Conservation (phyloP, 2,113 vertebrate genomes). For the Glaucidium brasilianum region DNA sequence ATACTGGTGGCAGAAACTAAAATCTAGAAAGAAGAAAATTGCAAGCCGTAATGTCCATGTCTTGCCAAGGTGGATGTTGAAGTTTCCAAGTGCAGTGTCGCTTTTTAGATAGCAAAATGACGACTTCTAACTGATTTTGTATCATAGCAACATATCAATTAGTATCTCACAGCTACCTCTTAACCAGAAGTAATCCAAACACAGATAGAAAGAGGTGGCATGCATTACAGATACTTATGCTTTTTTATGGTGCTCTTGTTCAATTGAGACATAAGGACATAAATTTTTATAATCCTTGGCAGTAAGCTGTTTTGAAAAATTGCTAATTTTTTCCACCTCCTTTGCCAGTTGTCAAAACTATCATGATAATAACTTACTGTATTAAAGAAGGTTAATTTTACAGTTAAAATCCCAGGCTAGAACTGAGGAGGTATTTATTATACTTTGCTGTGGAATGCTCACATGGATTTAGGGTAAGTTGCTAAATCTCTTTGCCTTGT, state of each 20-base stretch:
- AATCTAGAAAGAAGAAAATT: neutral
- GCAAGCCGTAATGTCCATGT: neutral
- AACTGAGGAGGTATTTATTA: neutral
- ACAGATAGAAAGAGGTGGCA: neutral
- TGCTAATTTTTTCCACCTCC: constrained; percentile 42
- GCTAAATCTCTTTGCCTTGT: neutral
- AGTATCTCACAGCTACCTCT: neutral
- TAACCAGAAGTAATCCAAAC: neutral
- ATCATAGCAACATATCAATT: neutral
- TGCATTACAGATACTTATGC: neutral
- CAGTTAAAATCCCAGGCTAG: neutral
- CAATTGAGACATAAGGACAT: constrained; percentile 31
- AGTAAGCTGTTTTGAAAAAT: constrained; percentile 40
- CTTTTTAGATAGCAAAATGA: neutral
- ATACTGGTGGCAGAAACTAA: neutral
- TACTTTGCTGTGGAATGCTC: neutral
- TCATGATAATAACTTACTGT: neutral
- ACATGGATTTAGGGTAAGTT: neutral
- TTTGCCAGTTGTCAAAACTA: constrained; percentile 42
- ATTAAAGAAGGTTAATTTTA: constrained; percentile 36
- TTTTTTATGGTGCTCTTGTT: constrained; percentile 22
- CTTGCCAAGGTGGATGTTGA: neutral
- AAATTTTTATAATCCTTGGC: constrained; percentile 54
- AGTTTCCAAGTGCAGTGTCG: neutral
- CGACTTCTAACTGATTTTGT: neutral